Evolutionary conservation across 2,797 vertebrate genomes (phyloP).

Genomic region (Staurois parvus): DNA sequence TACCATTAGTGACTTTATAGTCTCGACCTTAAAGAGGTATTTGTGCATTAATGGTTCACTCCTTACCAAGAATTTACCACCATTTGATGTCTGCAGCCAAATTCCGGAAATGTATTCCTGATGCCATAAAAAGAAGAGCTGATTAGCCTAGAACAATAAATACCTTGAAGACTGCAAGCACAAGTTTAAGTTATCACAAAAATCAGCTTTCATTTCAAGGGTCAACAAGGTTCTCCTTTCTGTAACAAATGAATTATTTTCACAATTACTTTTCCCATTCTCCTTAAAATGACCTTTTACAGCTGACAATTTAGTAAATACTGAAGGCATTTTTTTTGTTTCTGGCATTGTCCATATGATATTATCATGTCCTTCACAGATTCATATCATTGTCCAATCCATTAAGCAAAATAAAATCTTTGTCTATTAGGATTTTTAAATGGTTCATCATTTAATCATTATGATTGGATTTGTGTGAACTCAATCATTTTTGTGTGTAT

Average conservation of each 20-base stretch:
- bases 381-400: slow-evolving; percentile 29
- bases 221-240: slow-evolving; percentile 48
- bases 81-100: too few species aligned
- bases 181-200: slow-evolving; percentile 25
- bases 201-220: slow-evolving; percentile 49
- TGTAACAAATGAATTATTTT: slow-evolving; percentile 58
- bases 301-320: slow-evolving; percentile 29
- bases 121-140: too few species aligned
- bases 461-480: not conserved
- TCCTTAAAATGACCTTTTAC: slow-evolving; percentile 41
- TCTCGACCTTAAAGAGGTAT: too few species aligned
- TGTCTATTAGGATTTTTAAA: slow-evolving; percentile 2
- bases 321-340: slow-evolving; percentile 38
- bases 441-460: slow-evolving; percentile 3
- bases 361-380: slow-evolving; percentile 47
- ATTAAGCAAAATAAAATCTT: slow-evolving; percentile 25
- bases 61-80: too few species aligned
- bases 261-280: slow-evolving; percentile 48
- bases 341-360: slow-evolving; percentile 15
- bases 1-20: too few species aligned
- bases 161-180: too few species aligned
- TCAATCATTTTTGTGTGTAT: not conserved
- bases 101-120: too few species aligned
- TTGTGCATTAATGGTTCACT: too few species aligned
- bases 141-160: too few species aligned